Evolutionary conservation across 1,140 invertebrate genomes (phyloP).

Genomic region (Elymnias hypermnestra): DNA sequence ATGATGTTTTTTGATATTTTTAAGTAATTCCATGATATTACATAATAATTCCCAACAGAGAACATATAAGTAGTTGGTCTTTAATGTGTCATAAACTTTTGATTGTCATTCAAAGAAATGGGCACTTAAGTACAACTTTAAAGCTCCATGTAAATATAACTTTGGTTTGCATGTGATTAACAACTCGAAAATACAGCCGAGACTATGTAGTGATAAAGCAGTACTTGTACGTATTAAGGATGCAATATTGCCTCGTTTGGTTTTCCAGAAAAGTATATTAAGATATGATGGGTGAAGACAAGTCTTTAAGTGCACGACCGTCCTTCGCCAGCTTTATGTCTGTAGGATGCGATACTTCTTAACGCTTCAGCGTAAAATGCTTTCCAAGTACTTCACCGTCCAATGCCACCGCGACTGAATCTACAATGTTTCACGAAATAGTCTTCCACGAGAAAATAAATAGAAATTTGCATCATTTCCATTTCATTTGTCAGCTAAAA

Average conservation of each 20-base stretch:
- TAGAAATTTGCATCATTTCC: no score
- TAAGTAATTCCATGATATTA: no score
- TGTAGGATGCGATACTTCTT: slow-evolving; percentile 58
- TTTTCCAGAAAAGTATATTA: slow-evolving; percentile 11
- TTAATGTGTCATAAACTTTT: slow-evolving; percentile 52
- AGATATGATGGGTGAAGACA: slow-evolving; percentile 28
- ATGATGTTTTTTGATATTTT: no score
- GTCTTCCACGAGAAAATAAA: no score
- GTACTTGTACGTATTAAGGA: no score
- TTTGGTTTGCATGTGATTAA: slow-evolving; percentile 25
- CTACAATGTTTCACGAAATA: slow-evolving; percentile 30
- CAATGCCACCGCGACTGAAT: slow-evolving; percentile 39
- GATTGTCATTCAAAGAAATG: slow-evolving; percentile 2
- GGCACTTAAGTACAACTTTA: no score
- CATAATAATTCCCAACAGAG: no score
- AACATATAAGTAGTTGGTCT: slow-evolving; percentile 41
- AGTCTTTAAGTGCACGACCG: slow-evolving; percentile 51
- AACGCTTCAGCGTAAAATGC: slow-evolving; percentile 59
- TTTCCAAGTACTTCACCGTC: slow-evolving; percentile 45
- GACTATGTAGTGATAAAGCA: no score
- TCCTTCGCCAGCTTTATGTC: slow-evolving; percentile 60
- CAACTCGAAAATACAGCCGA: slow-evolving; percentile 1
- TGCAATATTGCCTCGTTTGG: slow-evolving; percentile 5
- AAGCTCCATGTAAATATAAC: slow-evolving; percentile 14
- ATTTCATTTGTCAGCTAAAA: no score